These are phyloP conservation scores for Mohoua ochrocephala DNA, from an alignment of 2,113 vertebrate genomes.

Conservation along the genomic window DNA sequence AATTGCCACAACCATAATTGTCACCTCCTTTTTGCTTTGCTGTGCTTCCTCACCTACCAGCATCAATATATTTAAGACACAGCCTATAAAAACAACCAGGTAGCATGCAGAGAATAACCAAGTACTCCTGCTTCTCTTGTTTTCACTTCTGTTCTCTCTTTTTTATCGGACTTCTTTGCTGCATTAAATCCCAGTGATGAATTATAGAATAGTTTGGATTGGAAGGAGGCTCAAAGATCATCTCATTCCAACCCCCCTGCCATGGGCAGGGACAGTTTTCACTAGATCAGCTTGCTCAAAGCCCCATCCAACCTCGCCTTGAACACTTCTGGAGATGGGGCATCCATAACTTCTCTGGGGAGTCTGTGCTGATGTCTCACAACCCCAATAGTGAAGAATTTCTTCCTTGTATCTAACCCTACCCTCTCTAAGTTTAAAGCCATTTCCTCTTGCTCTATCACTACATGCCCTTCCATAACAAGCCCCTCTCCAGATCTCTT, in stretches of 20 bases:
- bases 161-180: not conserved
- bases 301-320: not conserved
- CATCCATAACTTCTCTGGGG: not conserved
- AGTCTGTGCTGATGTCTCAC: not conserved
- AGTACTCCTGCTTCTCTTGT: not conserved
- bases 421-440: not conserved
- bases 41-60: constrained; percentile 13
- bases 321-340: not conserved
- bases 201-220: not conserved
- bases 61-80: constrained; percentile 38
- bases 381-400: not conserved
- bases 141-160: not conserved
- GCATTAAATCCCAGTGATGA: not conserved
- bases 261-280: not conserved
- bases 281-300: not conserved
- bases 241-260: not conserved
- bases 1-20: constrained; percentile 27
- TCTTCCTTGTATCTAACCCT: not conserved
- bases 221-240: not conserved
- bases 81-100: not conserved
- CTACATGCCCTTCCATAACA: not conserved
- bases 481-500: not conserved
- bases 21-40: constrained; percentile 32
- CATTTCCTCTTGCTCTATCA: not conserved
- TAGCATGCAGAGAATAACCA: not conserved